Base-by-base conservation (phyloP, 35 echinoderm and acorn worm genomes). In the Anneissia japonica region DNA sequence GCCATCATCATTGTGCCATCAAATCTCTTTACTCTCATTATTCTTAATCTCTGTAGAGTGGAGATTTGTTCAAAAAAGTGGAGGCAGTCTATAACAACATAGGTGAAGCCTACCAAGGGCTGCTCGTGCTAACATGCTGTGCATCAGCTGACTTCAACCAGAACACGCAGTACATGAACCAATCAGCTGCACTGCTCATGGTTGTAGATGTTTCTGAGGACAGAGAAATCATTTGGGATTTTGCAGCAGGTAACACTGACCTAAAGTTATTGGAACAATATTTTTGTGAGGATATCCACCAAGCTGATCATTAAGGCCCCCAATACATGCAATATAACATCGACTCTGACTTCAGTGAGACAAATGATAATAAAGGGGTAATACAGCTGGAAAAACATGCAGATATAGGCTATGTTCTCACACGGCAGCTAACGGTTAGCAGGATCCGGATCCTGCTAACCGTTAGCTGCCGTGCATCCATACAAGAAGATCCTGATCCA, bases 41-140 rank as follows among this genome's bases (percentile, higher is more conserved):
- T 46, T 72, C 38, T 32, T 55, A 35, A 26, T 37, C 38, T 75
- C 29, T 38, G 35, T 38, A 91, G 87, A 86, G 89, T 32, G 96
- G 92, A 13, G 96, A 99, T 76, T 31, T 87, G 21, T 93, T 51
- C 75, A 91, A 91, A 46, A 46, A 38, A 26, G 37, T 99, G 0
- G 33, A 35, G 1, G 77, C 86, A 35, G 79, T 37, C 16, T 92
- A 91, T 31, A 34, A 87, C 6, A 28, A 83, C 0, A 35, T 29
- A 5, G 30, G 36, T 6, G 73, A 45, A 26, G 75, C 46, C 0
- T 91, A 86, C 74, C 23, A 76, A 72, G 92, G 91, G 10, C 84
- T 84, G 26, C 64, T 99, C 19, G 46, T 99, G 31, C 56, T 99
- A 17, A 86, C 92, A 0, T 99, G 96, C 38, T 99, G 96, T 81